phyloP scores from a whole-genome alignment of 1,140 invertebrate species.

The Planococcus citri region DNA sequence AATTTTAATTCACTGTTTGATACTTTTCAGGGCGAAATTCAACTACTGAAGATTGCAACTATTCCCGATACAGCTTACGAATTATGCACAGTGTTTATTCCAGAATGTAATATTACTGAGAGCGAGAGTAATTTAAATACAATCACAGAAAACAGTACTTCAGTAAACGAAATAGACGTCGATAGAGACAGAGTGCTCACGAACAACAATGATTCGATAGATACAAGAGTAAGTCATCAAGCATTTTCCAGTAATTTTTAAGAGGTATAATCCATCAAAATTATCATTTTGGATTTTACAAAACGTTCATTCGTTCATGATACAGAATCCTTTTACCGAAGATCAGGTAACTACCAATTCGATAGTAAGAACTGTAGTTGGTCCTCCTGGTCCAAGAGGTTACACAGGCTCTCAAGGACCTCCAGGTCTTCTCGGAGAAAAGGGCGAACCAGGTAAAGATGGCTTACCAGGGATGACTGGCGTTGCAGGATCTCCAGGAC shows the following conservation, averaged over 20 bases:
- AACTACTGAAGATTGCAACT: constrained; percentile 55
- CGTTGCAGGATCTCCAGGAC: constrained; percentile 59
- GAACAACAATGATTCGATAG: too few species aligned
- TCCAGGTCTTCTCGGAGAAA: constrained; percentile 39
- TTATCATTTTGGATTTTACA: too few species aligned
- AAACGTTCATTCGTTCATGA: too few species aligned
- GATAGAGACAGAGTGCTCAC: not conserved
- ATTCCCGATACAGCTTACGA: constrained; percentile 68
- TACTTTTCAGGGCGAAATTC: constrained; percentile 53
- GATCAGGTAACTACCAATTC: not conserved
- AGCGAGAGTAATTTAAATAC: not conserved
- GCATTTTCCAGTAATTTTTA: too few species aligned
- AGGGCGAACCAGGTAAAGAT: constrained; percentile 57
- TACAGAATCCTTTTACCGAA: not conserved
- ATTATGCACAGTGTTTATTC: constrained; percentile 42
- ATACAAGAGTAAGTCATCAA: too few species aligned
- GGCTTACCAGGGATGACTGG: constrained; percentile 54
- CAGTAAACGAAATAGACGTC: constrained; percentile 21
- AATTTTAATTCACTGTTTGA: too few species aligned
- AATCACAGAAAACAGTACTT: not conserved
- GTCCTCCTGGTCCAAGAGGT: not conserved
- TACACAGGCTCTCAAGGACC: not conserved
- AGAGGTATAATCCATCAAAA: too few species aligned
- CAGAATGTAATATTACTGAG: constrained; percentile 12
- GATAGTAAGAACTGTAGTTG: not conserved